Evolutionary conservation across 2,113 vertebrate species (phyloP).

Genomic region (Paradisaea rubra): DNA sequence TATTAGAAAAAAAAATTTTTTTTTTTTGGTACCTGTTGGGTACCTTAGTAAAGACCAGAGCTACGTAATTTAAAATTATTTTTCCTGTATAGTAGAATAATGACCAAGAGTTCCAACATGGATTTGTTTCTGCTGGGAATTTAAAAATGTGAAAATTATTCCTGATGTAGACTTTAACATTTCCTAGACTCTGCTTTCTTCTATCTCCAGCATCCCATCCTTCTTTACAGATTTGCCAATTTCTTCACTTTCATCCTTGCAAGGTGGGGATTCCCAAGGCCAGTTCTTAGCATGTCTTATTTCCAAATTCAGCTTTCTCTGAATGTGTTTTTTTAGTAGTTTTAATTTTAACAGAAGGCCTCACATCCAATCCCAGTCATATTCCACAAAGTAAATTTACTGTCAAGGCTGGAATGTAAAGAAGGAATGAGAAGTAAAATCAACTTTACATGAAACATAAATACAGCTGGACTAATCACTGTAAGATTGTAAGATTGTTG

Average conservation of each 20-base stretch:
- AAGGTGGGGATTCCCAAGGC: background rate
- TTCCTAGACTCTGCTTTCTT: background rate
- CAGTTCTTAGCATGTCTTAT: background rate
- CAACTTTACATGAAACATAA: constrained; percentile 28
- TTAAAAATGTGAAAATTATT: background rate
- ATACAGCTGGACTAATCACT: constrained; percentile 61
- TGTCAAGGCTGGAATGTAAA: background rate
- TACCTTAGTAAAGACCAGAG: background rate
- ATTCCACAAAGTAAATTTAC: background rate
- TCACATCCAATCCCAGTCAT: background rate
- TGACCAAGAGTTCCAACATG: background rate
- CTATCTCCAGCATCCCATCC: background rate
- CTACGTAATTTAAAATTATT: background rate
- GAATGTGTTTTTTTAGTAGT: background rate
- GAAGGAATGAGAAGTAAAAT: constrained; percentile 24
- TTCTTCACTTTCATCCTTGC: background rate
- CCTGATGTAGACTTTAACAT: background rate
- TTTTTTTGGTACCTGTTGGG: fast-evolving
- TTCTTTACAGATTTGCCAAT: background rate
- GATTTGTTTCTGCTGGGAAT: background rate
- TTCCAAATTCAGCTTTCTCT: background rate
- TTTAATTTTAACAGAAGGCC: background rate
- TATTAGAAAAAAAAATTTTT: background rate
- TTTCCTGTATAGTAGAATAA: background rate
- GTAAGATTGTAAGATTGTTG: constrained; percentile 25